Evolutionary conservation across 2,888 invertebrate species (phyloP).

Genomic region (Volucella inanis): DNA sequence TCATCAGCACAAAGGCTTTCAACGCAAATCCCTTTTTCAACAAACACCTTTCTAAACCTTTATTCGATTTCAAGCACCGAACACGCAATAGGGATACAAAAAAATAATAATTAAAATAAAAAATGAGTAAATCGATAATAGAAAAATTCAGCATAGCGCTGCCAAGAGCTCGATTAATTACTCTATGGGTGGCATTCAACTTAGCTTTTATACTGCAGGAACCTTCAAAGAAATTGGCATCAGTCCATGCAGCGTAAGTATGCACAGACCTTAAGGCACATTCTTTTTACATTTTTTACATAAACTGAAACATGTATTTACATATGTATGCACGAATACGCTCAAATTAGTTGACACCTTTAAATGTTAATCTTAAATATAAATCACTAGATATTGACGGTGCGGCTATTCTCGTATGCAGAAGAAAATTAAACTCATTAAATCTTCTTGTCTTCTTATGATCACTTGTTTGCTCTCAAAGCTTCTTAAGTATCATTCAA

Average conservation of each 20-base stretch:
- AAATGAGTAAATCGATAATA: constrained; percentile 81
- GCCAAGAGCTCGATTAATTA: constrained; percentile 81
- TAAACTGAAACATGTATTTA: constrained; percentile 6
- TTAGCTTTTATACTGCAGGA: constrained; percentile 83
- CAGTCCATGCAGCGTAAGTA: constrained; percentile 83
- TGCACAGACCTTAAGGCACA: background rate
- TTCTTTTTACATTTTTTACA: too few species aligned
- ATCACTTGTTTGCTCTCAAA: constrained; percentile 35
- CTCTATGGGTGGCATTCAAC: constrained; percentile 83
- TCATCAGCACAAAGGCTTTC: constrained; percentile 56
- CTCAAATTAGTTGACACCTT: constrained; percentile 33
- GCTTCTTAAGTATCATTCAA: constrained; percentile 39
- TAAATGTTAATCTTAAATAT: background rate
- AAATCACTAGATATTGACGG: background rate
- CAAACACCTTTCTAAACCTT: constrained; percentile 51
- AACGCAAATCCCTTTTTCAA: constrained; percentile 47
- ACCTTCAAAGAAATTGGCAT: constrained; percentile 80
- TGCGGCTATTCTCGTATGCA: constrained; percentile 7
- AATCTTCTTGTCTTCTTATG: constrained; percentile 28
- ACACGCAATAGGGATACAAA: constrained; percentile 58
- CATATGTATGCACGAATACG: constrained; percentile 1
- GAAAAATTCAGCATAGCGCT: constrained; percentile 80
- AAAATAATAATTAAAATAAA: constrained; percentile 74
- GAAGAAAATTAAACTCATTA: constrained; percentile 38
- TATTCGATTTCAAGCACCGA: constrained; percentile 53